phyloP scores from a whole-genome alignment of 2,888 invertebrate species.

The Ceraclea dissimilis region DNA sequence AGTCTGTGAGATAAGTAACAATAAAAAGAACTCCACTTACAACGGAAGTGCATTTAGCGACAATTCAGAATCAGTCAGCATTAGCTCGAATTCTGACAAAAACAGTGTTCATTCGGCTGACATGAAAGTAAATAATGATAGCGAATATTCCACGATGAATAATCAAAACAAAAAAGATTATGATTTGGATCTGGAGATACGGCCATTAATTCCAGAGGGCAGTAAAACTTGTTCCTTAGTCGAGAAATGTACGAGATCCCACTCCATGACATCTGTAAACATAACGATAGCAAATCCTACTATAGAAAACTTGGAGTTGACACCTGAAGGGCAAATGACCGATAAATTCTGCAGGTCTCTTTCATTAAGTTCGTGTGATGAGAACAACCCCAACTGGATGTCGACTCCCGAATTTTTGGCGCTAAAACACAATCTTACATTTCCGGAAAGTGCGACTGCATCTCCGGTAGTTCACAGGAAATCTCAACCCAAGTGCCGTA shows the following conservation, averaged over 20 bases:
- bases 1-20: slow-evolving; percentile 30
- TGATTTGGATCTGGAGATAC: slow-evolving; percentile 37
- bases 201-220: slow-evolving; percentile 34
- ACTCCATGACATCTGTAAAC: slow-evolving; percentile 57
- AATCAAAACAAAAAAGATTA: slow-evolving; percentile 34
- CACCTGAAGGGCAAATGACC: slow-evolving; percentile 52
- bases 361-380: slow-evolving; percentile 60
- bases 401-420: slow-evolving; percentile 72
- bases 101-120: slow-evolving; percentile 44
- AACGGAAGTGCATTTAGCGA: slow-evolving; percentile 39
- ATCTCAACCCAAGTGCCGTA: slow-evolving; percentile 54
- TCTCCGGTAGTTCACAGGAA: slow-evolving; percentile 65
- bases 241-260: slow-evolving; percentile 45
- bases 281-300: slow-evolving; percentile 66
- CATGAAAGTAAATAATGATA: slow-evolving; percentile 35
- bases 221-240: slow-evolving; percentile 6
- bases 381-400: slow-evolving; percentile 73
- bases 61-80: slow-evolving; percentile 47
- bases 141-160: slow-evolving; percentile 22
- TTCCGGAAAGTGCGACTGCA: slow-evolving; percentile 72
- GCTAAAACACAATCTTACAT: slow-evolving; percentile 70
- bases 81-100: slow-evolving; percentile 47
- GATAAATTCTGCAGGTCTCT: slow-evolving; percentile 54
- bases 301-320: slow-evolving; percentile 62
- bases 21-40: slow-evolving; percentile 35